Evolutionary conservation across 2,113 vertebrate genomes (phyloP).

Genomic region (Pica pica): DNA sequence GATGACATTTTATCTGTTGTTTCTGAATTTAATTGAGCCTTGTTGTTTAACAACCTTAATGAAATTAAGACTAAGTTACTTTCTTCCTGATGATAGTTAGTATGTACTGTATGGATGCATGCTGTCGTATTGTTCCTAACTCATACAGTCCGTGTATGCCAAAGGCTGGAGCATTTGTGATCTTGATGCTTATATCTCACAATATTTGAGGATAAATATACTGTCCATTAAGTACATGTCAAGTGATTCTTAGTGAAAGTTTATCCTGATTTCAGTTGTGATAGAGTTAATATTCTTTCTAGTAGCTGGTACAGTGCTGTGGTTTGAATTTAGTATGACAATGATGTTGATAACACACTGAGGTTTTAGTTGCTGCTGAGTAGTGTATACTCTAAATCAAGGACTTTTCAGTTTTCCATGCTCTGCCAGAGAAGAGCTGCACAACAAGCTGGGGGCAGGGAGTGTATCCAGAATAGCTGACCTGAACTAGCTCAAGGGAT

Average conservation of each 20-base stretch:
- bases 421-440: not conserved
- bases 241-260: not conserved
- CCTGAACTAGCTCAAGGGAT: not conserved
- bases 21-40: not conserved
- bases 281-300: not conserved
- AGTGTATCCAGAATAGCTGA: not conserved
- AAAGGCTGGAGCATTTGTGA: not conserved
- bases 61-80: not conserved
- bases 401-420: not conserved
- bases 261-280: not conserved
- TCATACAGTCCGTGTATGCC: not conserved
- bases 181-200: not conserved
- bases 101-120: not conserved
- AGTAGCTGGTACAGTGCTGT: not conserved
- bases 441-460: accelerated
- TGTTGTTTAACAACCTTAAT: not conserved
- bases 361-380: not conserved
- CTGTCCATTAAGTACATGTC: not conserved
- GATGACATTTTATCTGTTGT: not conserved
- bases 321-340: not conserved
- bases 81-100: not conserved
- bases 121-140: not conserved
- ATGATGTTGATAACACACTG: not conserved
- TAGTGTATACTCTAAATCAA: not conserved
- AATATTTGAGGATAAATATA: not conserved